Percentiles rank a stretch among this genome's conserved stretches.
Conservation (phyloP, 2,888 invertebrate species). For the Dione juno region DNA sequence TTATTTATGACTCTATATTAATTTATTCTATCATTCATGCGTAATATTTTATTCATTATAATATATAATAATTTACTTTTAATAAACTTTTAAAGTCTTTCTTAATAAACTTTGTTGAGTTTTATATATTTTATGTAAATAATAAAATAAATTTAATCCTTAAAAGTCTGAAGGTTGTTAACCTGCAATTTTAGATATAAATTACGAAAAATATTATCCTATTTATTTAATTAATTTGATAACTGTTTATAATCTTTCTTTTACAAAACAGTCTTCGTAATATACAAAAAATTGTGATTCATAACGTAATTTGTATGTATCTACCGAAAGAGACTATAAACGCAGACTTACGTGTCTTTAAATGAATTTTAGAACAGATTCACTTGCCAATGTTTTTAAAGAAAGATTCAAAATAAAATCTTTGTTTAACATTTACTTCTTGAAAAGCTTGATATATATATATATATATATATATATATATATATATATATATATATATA, state of each 20-base stretch:
- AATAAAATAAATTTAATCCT: neutral
- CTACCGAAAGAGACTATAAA: neutral
- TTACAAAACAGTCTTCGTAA: neutral
- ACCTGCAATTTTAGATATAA: neutral
- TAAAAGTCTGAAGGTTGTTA: neutral
- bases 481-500: too few species aligned
- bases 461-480: too few species aligned
- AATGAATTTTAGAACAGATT: neutral
- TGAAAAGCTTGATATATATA: neutral
- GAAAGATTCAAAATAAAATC: neutral
- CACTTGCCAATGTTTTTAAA: conserved; percentile 6
- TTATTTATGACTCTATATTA: conserved; percentile 13
- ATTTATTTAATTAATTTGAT: neutral
- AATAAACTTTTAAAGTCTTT: too few species aligned
- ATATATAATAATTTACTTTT: too few species aligned
- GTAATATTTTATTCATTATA: neutral
- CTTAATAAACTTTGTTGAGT: neutral
- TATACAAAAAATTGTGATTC: conserved; percentile 6
- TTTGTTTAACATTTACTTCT: neutral
- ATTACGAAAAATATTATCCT: neutral
- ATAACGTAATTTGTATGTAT: conserved; percentile 5
- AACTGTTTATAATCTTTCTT: neutral
- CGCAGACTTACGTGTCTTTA: conserved; percentile 6
- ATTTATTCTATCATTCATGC: neutral
- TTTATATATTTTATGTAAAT: neutral